Evolutionary conservation across 2,113 vertebrate species (phyloP), one percentile per base, ranked within the genome.

Genomic region (Accipiter cooperii): DNA sequence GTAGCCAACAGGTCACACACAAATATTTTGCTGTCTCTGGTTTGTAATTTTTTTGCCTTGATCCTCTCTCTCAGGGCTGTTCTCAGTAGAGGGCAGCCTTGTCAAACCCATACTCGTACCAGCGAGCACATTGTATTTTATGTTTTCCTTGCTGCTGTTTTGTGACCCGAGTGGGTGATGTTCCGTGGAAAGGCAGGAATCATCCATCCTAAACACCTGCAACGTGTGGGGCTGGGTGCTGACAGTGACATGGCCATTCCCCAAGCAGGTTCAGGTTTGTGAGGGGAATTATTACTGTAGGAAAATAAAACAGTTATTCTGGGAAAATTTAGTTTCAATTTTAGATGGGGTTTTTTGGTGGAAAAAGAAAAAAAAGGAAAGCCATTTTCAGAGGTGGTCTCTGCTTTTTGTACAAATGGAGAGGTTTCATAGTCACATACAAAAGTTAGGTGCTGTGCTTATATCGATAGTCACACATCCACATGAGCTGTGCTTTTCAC

Each of bases 21-120:
- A 90, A 87, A 51, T 57, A 66, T 58, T 93, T 77, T 66, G 36
- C 65, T 76, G 0, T 33, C 70, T 78, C 34, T 51, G n/a, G 0
- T 79, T 69, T 58, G 4, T 20, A 8, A 2, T 22, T 28, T 89
- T 44, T 91, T 51, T 16, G 4, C 52, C 19, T 64, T 10, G 5
- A n/a, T 70, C 42, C 28, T 87, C 26, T 78, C 26, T 58, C 12
- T 54, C 24, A 1, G 33, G 38, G 55, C 33, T 84, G 51, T 69
- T 91, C 52, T 93, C 96, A 90, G 81, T 73, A 97, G 96, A 94
- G 93, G 95, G 96, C 94, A 96, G 89, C 91, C 89, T 96, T 89
- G 77, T 87, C 95, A 91, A 92, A 84, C 34, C 28, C 61, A 89
- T 54, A 28, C 4, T 0, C 14, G 2, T 13, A 14, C 10, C 31